Conservation (phyloP, 2,888 invertebrate species). For the Geotrupes spiniger region DNA sequence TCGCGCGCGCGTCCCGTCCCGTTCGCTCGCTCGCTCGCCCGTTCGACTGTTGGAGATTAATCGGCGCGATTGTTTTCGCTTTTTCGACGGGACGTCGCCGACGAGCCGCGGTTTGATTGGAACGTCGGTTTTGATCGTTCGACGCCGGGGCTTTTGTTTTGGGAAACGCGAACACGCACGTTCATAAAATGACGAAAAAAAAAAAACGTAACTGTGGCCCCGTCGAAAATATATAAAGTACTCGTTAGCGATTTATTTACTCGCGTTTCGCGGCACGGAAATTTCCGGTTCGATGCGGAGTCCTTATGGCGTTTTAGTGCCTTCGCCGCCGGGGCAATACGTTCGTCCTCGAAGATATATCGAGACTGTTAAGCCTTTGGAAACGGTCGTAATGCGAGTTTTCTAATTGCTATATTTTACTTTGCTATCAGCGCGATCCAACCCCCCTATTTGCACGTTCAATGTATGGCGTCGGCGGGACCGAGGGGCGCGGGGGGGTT, state of each 20-base stretch:
- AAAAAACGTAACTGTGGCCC: too few species aligned
- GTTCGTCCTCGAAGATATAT: slow-evolving; percentile 25
- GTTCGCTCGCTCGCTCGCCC: too few species aligned
- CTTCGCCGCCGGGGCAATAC: slow-evolving; percentile 18
- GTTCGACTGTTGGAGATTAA: too few species aligned
- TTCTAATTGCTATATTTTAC: slow-evolving; percentile 30
- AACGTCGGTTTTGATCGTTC: too few species aligned
- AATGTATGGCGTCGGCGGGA: neutral
- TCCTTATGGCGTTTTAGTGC: slow-evolving; percentile 3
- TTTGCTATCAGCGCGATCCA: slow-evolving; percentile 25
- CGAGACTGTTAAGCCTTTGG: slow-evolving; percentile 28
- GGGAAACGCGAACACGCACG: too few species aligned
- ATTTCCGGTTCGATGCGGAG: neutral
- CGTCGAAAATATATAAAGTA: too few species aligned
- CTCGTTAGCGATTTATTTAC: slow-evolving; percentile 5
- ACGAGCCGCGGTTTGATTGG: neutral
- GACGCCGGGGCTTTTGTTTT: too few species aligned
- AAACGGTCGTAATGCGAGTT: slow-evolving; percentile 27
- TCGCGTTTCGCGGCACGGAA: neutral
- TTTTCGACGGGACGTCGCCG: neutral
- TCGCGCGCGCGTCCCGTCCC: slow-evolving; percentile 24
- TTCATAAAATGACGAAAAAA: too few species aligned
- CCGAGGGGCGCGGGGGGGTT: neutral
- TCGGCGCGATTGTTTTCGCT: too few species aligned
- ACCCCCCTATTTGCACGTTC: slow-evolving; percentile 14